Evolutionary conservation across 2,797 vertebrate genomes (phyloP).

Genomic region (Artibeus jamaicensis): DNA sequence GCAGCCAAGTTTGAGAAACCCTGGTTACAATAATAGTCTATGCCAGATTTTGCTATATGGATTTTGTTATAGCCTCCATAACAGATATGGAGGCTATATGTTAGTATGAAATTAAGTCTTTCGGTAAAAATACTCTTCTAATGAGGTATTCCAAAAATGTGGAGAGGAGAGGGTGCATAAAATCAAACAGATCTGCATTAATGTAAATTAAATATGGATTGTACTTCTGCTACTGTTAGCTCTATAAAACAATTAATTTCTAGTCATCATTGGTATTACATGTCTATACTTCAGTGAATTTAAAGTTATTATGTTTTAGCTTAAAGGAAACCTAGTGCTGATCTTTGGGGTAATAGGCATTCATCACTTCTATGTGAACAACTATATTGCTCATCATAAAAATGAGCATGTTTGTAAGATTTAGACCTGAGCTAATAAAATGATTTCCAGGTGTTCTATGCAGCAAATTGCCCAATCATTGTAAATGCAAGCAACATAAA

Average conservation of each 20-base stretch:
- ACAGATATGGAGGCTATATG: not conserved
- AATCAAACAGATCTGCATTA: not conserved
- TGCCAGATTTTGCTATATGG: not conserved
- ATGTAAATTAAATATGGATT: not conserved
- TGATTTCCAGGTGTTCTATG: constrained; percentile 55
- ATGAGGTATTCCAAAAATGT: not conserved
- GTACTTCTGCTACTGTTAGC: not conserved
- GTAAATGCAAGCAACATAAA: constrained; percentile 77
- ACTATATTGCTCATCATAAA: constrained; percentile 78
- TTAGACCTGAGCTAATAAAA: constrained; percentile 37
- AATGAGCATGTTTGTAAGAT: constrained; percentile 69
- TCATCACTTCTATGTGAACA: constrained; percentile 72
- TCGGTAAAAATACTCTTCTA: not conserved
- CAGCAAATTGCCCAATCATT: constrained; percentile 81
- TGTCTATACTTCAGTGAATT: constrained; percentile 67
- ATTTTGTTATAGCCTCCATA: no score
- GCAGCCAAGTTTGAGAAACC: not conserved
- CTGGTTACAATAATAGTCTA: not conserved
- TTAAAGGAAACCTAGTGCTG: constrained; percentile 73
- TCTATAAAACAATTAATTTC: constrained; percentile 76
- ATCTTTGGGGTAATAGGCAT: constrained; percentile 68
- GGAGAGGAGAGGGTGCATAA: not conserved
- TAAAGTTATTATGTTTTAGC: constrained; percentile 72
- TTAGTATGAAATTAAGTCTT: not conserved
- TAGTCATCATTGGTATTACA: constrained; percentile 71